A percentile compares a stretch with the other conserved stretches of the same genome.
Conservation (phyloP, 2,797 vertebrate species). For the Cyprinodon diabolis region DNA sequence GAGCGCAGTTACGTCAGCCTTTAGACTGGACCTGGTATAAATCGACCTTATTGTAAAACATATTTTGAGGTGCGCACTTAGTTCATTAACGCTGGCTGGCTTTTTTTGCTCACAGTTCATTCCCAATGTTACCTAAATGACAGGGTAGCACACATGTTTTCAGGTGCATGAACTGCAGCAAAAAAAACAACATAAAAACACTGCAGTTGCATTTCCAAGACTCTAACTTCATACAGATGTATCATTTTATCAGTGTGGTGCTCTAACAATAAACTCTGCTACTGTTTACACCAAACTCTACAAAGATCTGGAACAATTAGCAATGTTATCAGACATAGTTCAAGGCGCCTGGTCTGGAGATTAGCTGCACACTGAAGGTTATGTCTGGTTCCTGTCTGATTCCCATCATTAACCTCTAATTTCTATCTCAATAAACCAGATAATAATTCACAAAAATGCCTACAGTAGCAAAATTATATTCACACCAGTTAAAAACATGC, state of each 20-base stretch:
- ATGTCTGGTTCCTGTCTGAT: slow-evolving; percentile 79
- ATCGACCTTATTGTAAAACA: slow-evolving; percentile 70
- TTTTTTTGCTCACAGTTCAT: slow-evolving; percentile 75
- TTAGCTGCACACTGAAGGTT: slow-evolving; percentile 62
- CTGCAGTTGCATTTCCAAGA: slow-evolving; percentile 30
- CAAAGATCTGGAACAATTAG: slow-evolving; percentile 69
- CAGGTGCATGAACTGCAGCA: slow-evolving; percentile 59
- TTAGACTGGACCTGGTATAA: slow-evolving; percentile 64
- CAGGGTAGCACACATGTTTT: slow-evolving; percentile 72
- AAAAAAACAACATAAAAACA: background rate
- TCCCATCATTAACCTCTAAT: slow-evolving; percentile 81
- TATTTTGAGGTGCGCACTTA: slow-evolving; percentile 54
- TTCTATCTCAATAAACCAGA: slow-evolving; percentile 56
- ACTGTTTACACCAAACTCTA: slow-evolving; percentile 61
- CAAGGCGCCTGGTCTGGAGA: slow-evolving; percentile 72
- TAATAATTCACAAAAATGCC: slow-evolving; percentile 51
- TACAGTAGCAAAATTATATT: slow-evolving; percentile 29
- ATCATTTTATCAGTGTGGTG: slow-evolving; percentile 42
- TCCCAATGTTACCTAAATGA: slow-evolving; percentile 74
- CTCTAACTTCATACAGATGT: slow-evolving; percentile 42
- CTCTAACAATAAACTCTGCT: slow-evolving; percentile 52
- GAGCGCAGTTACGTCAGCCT: slow-evolving; percentile 43
- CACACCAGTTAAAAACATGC: slow-evolving; percentile 20
- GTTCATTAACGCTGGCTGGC: slow-evolving; percentile 67
- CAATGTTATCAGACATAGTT: slow-evolving; percentile 69